Percentiles rank a stretch among this genome's conserved stretches.
Evolutionary conservation across 1,140 invertebrate species (phyloP).

Genomic region (Odontomachus brunneus): DNA sequence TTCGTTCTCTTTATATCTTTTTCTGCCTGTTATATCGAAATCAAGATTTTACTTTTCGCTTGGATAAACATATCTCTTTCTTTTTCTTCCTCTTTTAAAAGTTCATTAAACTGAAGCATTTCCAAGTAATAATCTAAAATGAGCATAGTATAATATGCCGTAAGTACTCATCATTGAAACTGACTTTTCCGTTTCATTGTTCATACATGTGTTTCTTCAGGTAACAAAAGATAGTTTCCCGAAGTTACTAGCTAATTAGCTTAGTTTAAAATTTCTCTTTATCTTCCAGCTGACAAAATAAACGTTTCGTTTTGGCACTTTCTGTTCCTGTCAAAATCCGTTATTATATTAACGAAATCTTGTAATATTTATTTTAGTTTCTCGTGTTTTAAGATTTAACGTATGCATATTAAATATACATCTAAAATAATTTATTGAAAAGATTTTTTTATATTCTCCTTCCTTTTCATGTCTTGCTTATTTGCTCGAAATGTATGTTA

Average conservation of each 20-base stretch:
- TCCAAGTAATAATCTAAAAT: constrained; percentile 24
- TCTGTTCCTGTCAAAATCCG: too few species aligned
- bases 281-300: too few species aligned
- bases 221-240: neutral
- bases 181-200: constrained; percentile 41
- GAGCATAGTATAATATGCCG: constrained; percentile 1
- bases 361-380: too few species aligned
- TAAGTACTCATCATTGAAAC: neutral
- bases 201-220: neutral
- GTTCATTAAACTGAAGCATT: neutral
- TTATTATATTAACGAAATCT: too few species aligned
- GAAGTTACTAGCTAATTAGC: too few species aligned
- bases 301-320: too few species aligned
- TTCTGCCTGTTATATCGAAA: neutral
- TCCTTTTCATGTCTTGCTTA: too few species aligned
- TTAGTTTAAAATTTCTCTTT: too few species aligned
- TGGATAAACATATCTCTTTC: neutral
- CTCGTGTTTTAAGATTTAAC: too few species aligned
- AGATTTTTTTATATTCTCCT: too few species aligned
- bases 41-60: neutral
- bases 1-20: neutral
- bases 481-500: neutral
- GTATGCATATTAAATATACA: too few species aligned
- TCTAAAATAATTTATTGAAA: too few species aligned
- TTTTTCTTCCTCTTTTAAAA: neutral